Evolutionary conservation across 2,888 invertebrate species (phyloP), one percentile per base, ranked within the genome.

Genomic region (Drosophila aldrichi): DNA sequence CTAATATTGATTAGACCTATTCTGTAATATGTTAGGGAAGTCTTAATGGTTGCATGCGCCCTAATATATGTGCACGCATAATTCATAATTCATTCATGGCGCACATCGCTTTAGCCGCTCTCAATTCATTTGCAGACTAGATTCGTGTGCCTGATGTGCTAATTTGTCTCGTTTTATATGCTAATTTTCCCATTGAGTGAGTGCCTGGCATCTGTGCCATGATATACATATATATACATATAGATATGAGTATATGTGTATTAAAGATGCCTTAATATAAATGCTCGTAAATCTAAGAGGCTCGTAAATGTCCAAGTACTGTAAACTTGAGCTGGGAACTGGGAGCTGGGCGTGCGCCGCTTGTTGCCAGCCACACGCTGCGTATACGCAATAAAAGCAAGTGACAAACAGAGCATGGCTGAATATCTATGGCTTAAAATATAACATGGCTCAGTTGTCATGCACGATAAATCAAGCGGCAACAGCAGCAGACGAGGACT

Each of bases 161-260:
- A 85, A 70, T 76, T 70, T 67, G 16, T 70, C 73, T 67, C 62
- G 70, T 85, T 71, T 80, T 64, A 77, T 69, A 86, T 86, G 87
- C 71, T 83, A 86, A 82, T 86, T 81, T 88, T 68, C 29, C 56
- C 55, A 80, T 63, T 74, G 87, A 86, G 54, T 66, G 63, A 80
- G 62, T 70, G 61, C 43, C 12, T 46, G 49, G 22, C 74, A 40
- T 56, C 52, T 62, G 44, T 64, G 51, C 38, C 54, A 61, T 29
- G 44, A 29, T 38, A 20, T 22, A 12, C 54, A 57, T 58, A 22
- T 32, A 20, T 25, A 18, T 38, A 12, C 22, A 10, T 18, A 12
- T 18, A 5, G 9, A n/a, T 38, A 18, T 41, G 4, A 3, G 7
- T 55, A 41, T 54, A 16, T 57, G 18, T 12, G 9, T 36, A 6